phyloP scores from a whole-genome alignment of 2,888 invertebrate genomes.

The Ethmia dodecea region DNA sequence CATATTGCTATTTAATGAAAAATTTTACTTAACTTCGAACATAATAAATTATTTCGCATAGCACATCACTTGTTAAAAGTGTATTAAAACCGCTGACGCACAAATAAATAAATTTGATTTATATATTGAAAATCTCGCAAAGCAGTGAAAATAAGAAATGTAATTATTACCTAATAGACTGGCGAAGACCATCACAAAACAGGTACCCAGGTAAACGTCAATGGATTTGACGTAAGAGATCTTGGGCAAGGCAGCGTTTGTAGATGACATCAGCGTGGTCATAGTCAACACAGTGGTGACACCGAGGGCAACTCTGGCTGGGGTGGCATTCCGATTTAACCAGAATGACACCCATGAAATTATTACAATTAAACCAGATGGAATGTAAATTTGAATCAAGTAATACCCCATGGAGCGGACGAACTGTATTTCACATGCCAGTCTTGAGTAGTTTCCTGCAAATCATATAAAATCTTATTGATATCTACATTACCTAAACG shows the following conservation, averaged over 20 bases:
- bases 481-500: background rate
- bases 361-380: constrained; percentile 97
- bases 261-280: constrained; percentile 98
- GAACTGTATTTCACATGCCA: constrained; percentile 98
- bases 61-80: background rate
- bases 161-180: constrained; percentile 89
- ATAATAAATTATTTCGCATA: background rate
- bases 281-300: constrained; percentile 98
- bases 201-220: constrained; percentile 97
- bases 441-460: constrained; percentile 96
- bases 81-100: background rate
- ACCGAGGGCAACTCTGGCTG: constrained; percentile 94
- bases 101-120: background rate
- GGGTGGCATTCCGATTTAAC: constrained; percentile 96
- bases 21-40: too few species aligned
- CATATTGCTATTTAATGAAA: too few species aligned
- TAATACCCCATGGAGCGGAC: constrained; percentile 99
- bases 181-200: constrained; percentile 99
- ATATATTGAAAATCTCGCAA: too few species aligned
- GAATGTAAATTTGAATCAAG: constrained; percentile 98
- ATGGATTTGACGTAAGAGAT: constrained; percentile 98
- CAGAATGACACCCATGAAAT: constrained; percentile 98
- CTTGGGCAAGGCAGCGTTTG: constrained; percentile 97
- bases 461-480: too few species aligned
- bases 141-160: background rate